Conservation (phyloP, 2,888 invertebrate genomes). For the Ptilodon capucinus region DNA sequence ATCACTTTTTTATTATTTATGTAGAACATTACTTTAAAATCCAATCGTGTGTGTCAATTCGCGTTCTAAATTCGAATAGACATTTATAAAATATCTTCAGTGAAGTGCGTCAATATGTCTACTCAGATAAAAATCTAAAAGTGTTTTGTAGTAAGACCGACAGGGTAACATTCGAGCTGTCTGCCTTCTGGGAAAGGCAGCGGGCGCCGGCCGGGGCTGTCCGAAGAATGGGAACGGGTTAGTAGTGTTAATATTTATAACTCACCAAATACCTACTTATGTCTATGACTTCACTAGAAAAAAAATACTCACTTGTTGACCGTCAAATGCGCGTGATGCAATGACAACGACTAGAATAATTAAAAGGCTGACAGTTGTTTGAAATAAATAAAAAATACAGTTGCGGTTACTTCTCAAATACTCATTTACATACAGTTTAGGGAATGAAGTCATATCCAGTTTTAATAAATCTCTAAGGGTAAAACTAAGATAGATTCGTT, state of each 20-base stretch:
- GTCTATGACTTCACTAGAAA: too few relatives aligned
- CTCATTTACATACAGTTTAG: too few relatives aligned
- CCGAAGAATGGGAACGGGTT: slow-evolving; percentile 90
- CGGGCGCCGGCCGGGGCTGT: slow-evolving; percentile 82
- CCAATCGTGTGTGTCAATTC: slow-evolving; percentile 1
- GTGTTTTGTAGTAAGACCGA: slow-evolving; percentile 21
- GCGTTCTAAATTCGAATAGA: slow-evolving; percentile 8
- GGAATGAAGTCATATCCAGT: too few relatives aligned
- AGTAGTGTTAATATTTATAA: slow-evolving; percentile 35
- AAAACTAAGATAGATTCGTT: too few relatives aligned
- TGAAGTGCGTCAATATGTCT: slow-evolving; percentile 24
- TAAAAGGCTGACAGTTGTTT: too few relatives aligned
- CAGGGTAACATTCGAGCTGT: slow-evolving; percentile 63
- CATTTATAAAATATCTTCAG: slow-evolving; percentile 7
- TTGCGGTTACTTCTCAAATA: too few relatives aligned
- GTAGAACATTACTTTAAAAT: slow-evolving; percentile 7
- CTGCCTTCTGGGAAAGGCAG: slow-evolving; percentile 84
- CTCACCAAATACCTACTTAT: too few relatives aligned
- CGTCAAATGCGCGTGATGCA: too few relatives aligned
- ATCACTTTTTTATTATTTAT: slow-evolving; percentile 23
- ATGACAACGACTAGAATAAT: too few relatives aligned
- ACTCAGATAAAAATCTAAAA: slow-evolving; percentile 6
- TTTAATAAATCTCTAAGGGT: too few relatives aligned
- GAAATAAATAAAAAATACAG: too few relatives aligned
- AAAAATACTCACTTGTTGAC: too few relatives aligned